Conservation (phyloP, 2,888 invertebrate species). For the Tinea semifulvella region DNA sequence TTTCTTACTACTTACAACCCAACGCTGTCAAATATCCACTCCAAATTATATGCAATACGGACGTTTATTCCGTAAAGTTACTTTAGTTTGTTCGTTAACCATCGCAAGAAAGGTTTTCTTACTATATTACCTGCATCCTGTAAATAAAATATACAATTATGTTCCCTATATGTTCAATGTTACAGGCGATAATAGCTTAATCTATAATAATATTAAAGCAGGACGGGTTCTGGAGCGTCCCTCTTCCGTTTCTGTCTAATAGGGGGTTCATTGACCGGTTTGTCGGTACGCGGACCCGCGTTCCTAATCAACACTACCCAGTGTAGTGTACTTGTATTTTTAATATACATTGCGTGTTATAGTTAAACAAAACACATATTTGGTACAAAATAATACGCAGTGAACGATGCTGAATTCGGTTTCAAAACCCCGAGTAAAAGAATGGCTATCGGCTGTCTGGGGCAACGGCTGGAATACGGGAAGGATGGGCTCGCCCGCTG, state of each 20-base stretch:
- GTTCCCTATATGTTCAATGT: conserved; percentile 22
- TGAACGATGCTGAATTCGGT: too few species aligned
- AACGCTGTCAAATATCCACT: conserved; percentile 22
- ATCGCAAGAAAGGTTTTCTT: conserved; percentile 2
- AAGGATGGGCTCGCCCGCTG: conserved; percentile 4
- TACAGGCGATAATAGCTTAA: conserved; percentile 27
- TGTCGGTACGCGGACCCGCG: background rate
- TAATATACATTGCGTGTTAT: too few species aligned
- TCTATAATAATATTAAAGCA: background rate
- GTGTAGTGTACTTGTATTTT: too few species aligned
- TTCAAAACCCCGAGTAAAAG: too few species aligned
- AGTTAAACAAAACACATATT: too few species aligned
- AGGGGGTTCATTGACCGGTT: conserved; percentile 26
- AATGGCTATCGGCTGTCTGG: too few species aligned
- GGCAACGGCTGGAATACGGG: background rate
- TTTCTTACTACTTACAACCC: conserved; percentile 39
- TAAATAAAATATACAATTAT: background rate
- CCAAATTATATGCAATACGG: too few species aligned
- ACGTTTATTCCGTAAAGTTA: too few species aligned
- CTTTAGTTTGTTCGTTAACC: background rate
- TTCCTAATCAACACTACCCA: too few species aligned
- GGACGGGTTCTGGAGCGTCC: conserved; percentile 29
- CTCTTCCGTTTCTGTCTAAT: conserved; percentile 44
- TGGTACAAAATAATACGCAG: too few species aligned
- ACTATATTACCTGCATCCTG: conserved; percentile 16